Conservation (phyloP, 64 coral and sea anemone genomes). For the Porites australiensis region DNA sequence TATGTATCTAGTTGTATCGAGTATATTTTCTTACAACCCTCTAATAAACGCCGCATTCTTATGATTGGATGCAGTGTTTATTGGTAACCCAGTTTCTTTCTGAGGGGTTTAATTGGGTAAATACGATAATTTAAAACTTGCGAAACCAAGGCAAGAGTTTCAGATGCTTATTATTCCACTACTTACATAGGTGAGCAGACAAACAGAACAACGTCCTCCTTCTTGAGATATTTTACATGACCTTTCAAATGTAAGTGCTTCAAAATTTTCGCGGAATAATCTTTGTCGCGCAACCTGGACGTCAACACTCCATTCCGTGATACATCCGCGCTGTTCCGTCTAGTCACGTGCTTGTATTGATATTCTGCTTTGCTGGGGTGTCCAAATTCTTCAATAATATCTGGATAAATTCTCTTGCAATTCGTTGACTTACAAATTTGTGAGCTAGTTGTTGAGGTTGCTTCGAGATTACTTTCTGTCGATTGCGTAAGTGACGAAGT, state of each 20-base stretch:
- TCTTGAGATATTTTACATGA: conserved; percentile 80
- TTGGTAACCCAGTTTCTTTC: no score
- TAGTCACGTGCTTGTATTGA: background rate
- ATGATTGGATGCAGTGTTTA: no score
- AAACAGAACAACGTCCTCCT: conserved; percentile 77
- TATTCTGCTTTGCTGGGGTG: background rate
- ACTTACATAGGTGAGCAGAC: conserved; percentile 93
- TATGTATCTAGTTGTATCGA: no score
- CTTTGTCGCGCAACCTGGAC: background rate
- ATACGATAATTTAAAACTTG: no score
- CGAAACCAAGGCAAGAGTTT: no score
- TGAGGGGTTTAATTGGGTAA: no score
- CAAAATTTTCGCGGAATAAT: conserved; percentile 15
- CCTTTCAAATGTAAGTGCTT: conserved; percentile 81
- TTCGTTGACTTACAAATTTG: background rate
- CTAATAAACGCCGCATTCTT: no score
- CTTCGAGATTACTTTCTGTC: background rate
- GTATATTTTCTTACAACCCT: no score
- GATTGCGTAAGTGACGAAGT: background rate
- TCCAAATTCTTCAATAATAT: conserved; percentile 2
- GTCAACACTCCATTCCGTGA: background rate
- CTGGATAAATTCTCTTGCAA: background rate
- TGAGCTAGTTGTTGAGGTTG: background rate
- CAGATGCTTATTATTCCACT: background rate
- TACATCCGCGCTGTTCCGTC: background rate